Evolutionary conservation across 2,113 vertebrate genomes (phyloP), one percentile per base, ranked within the genome.

Genomic region (Suricata suricatta): DNA sequence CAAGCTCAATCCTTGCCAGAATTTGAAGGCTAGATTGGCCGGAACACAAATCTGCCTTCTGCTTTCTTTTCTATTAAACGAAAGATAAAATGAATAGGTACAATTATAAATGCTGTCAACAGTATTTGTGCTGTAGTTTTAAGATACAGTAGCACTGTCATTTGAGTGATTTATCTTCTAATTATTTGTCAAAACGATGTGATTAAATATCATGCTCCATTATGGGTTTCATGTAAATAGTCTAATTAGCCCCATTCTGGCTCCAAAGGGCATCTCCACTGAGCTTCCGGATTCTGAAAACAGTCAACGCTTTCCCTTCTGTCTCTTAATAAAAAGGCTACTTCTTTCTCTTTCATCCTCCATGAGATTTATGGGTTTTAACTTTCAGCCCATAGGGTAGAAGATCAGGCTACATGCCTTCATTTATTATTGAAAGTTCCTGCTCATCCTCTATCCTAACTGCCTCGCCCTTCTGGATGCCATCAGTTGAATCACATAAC

Each of bases 61-160:
- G 90, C 72, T 90, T 95, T 95, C 81, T 97, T 97, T 95, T 94
- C 90, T 97, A 84, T 87, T 95, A 97, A 90, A 92, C 47, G 69
- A 96, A 98, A 97, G 96, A 89, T 89, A 88, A 97, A 98, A 96
- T 71, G 87, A 98, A 89, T 95, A 98, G 89, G 86, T 97, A 82
- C 35, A 96, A 91, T 89, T 92, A 85, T 94, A 95, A 98, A 86
- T 29, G 41, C 88, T 96, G 95, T 97, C 96, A 89, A 88, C 85
- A 95, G 82, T 87, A 88, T 96, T 94, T 96, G 38, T 38, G 72
- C 52, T 86, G 31, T 89, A 50, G 88, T 91, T 95, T 93, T 88
- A 88, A 88, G 84, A 88, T 77, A 94, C 41, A 64, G 93, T 86
- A 79, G 85, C 72, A 63, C n/a, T 19, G 7, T 90, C 80, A 57